These are phyloP conservation scores for Eira barbara DNA, from an alignment of 2,113 vertebrate genomes.

Conservation along the genomic window DNA sequence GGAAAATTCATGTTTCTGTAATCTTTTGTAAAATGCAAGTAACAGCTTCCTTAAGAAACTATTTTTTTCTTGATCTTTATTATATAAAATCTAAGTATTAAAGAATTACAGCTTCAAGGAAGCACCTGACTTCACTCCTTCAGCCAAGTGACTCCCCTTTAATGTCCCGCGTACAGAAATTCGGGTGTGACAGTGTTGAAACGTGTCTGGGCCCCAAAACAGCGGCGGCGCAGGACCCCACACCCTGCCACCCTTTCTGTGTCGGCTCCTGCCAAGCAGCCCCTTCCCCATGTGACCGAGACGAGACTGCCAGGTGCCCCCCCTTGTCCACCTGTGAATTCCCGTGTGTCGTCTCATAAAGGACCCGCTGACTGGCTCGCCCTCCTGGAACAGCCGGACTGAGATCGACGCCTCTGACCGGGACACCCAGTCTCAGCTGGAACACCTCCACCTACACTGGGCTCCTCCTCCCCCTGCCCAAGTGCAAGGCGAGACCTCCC, in stretches of 20 bases:
- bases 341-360: neutral
- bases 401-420: neutral
- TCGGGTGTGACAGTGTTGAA: too few relatives aligned
- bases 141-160: neutral
- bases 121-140: neutral
- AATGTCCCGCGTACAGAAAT: neutral
- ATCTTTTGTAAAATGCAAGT: neutral
- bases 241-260: too few relatives aligned
- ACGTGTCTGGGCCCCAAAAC: neutral
- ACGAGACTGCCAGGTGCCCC: neutral
- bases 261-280: neutral
- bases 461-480: too few relatives aligned
- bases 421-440: neutral
- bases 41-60: neutral
- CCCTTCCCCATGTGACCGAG: neutral
- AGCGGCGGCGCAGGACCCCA: too few relatives aligned
- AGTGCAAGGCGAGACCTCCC: neutral
- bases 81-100: neutral
- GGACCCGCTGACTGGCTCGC: neutral
- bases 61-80: neutral
- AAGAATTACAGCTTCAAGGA: neutral
- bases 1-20: neutral
- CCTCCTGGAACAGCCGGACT: neutral
- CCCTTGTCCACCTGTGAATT: neutral
- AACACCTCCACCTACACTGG: neutral